Conservation (phyloP, 2,113 vertebrate genomes). For the Tonatia bakeri region DNA sequence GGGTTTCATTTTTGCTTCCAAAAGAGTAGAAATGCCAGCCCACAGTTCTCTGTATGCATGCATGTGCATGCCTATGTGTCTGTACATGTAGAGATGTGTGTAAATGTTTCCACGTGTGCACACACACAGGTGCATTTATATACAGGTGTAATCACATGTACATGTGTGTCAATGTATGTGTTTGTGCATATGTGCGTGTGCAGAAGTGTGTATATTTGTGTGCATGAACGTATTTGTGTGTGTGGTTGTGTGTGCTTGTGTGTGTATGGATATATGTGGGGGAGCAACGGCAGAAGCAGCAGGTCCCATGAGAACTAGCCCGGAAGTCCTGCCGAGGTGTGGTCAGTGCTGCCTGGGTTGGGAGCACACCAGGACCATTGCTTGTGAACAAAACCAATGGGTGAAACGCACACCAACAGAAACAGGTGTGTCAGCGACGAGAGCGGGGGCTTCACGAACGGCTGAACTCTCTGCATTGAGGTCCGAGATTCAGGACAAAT, state of each 20-base stretch:
- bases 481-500: neutral
- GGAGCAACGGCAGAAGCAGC: neutral
- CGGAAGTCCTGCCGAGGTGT: fast-evolving
- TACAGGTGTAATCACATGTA: too few relatives aligned
- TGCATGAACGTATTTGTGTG: neutral
- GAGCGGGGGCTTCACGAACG: neutral
- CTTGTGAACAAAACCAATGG: neutral
- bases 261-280: too few relatives aligned
- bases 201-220: neutral
- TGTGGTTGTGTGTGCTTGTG: neutral
- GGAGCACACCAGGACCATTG: too few relatives aligned
- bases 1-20: neutral
- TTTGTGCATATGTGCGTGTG: neutral
- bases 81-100: neutral
- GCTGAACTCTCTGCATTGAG: neutral
- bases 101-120: neutral
- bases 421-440: neutral
- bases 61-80: too few relatives aligned
- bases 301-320: neutral
- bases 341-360: neutral
- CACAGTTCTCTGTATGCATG: neutral
- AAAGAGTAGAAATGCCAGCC: neutral
- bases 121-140: too few relatives aligned
- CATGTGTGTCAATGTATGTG: neutral
- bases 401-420: neutral